Percentiles rank a stretch among this genome's conserved stretches.
Conservation (phyloP, 2,797 vertebrate genomes). For the Poeciliopsis presidionis region DNA sequence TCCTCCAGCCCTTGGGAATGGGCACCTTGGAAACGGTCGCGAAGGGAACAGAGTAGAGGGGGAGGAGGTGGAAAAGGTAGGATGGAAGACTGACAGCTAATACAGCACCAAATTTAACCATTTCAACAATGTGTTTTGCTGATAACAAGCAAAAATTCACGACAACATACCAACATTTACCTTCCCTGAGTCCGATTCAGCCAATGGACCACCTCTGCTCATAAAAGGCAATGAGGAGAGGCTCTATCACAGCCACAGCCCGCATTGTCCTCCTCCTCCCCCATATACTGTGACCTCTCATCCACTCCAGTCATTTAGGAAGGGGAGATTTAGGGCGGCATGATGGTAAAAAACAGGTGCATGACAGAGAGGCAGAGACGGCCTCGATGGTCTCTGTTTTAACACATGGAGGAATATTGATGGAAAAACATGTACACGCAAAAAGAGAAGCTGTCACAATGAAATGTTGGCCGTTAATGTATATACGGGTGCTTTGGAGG, state of each 20-base stretch:
- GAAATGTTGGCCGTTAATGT: constrained; percentile 62
- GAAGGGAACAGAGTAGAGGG: constrained; percentile 79
- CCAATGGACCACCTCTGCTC: constrained; percentile 53
- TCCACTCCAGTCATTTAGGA: constrained; percentile 72
- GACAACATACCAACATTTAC: constrained; percentile 31
- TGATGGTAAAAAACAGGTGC: constrained; percentile 57
- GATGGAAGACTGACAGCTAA: constrained; percentile 33
- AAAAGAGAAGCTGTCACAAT: constrained; percentile 51
- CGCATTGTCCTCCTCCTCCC: constrained; percentile 67
- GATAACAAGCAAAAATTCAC: constrained; percentile 5
- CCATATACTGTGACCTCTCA: constrained; percentile 73
- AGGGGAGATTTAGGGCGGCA: constrained; percentile 66
- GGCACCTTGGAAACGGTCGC: constrained; percentile 84
- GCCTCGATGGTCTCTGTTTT: constrained; percentile 54
- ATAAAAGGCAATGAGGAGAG: constrained; percentile 52
- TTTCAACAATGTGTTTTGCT: background rate
- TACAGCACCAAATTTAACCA: constrained; percentile 29
- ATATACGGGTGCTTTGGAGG: constrained; percentile 51
- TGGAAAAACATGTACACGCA: constrained; percentile 62
- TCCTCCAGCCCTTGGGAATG: constrained; percentile 77
- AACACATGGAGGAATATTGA: constrained; percentile 62
- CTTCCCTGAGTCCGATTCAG: constrained; percentile 45
- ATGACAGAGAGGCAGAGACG: constrained; percentile 49
- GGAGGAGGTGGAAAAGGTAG: constrained; percentile 20
- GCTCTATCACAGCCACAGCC: constrained; percentile 55